Conservation (phyloP, 2,888 invertebrate species). For the Chorisops tibialis region DNA sequence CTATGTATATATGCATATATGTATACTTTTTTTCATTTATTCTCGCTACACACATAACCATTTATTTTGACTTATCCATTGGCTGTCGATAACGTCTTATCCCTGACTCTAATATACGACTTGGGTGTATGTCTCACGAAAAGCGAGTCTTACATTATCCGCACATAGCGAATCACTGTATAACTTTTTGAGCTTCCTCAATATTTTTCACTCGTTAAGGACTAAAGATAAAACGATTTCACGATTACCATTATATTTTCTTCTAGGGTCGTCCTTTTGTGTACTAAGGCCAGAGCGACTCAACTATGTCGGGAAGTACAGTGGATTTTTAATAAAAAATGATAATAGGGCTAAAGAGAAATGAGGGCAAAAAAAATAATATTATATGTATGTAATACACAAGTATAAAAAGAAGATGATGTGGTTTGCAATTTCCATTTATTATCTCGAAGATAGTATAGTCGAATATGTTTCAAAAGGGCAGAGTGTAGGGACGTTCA, state of each 20-base stretch:
- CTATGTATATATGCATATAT: background rate
- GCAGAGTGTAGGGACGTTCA: no score
- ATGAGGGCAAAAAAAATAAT: background rate
- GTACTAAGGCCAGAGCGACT: no score
- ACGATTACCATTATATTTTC: no score
- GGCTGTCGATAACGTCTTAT: conserved; percentile 3
- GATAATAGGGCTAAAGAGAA: background rate
- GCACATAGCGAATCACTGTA: background rate
- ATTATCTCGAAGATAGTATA: conserved; percentile 3
- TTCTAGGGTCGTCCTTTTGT: no score
- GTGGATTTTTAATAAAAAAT: conserved; percentile 17
- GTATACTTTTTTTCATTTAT: background rate
- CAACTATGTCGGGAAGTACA: background rate
- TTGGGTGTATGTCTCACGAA: no score
- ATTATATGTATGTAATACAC: background rate
- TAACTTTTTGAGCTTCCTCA: background rate
- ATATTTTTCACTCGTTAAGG: background rate
- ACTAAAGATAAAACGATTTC: no score
- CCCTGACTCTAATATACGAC: background rate
- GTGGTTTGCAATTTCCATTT: conserved; percentile 24
- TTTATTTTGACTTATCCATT: conserved; percentile 21
- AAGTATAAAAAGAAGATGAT: background rate
- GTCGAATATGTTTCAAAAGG: background rate
- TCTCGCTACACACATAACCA: background rate
- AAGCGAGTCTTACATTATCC: background rate